Conservation (phyloP, 2,888 invertebrate genomes). For the Cheiracanthium punctorium region DNA sequence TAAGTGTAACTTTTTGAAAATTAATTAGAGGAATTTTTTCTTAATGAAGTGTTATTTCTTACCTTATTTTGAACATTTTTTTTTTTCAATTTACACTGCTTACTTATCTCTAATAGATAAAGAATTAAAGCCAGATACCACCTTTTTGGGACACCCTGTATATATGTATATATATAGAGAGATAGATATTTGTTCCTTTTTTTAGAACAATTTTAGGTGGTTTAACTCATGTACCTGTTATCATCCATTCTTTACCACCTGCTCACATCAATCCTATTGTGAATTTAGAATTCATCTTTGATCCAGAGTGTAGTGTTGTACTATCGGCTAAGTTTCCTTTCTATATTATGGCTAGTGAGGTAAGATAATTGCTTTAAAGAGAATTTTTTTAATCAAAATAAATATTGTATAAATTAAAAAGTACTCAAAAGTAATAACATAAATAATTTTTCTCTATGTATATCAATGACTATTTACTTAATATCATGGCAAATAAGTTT, state of each 20-base stretch:
- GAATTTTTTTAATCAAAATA: not conserved
- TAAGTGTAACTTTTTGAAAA: too few species aligned
- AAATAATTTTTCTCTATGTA: too few species aligned
- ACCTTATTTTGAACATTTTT: not conserved
- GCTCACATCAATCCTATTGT: slow-evolving; percentile 24
- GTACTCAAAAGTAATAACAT: too few species aligned
- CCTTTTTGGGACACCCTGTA: too few species aligned
- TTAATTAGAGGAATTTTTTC: too few species aligned
- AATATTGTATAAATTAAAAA: not conserved
- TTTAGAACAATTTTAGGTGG: slow-evolving; percentile 54
- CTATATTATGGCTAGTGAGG: slow-evolving; percentile 32
- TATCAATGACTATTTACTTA: not conserved
- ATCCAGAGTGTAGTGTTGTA: slow-evolving; percentile 71
- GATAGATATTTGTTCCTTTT: not conserved
- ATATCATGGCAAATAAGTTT: not conserved
- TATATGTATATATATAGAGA: too few species aligned
- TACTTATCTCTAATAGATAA: too few species aligned
- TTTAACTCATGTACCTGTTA: slow-evolving; percentile 34
- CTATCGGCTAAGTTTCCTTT: slow-evolving; percentile 45
- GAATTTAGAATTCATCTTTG: slow-evolving; percentile 64
- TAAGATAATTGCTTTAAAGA: slow-evolving; percentile 12
- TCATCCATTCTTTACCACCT: slow-evolving; percentile 5
- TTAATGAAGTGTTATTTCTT: too few species aligned
- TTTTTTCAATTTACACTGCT: too few species aligned
- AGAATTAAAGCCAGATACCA: too few species aligned